These are phyloP conservation scores for Sula dactylatra DNA, from an alignment of 2,113 vertebrate species.

Conservation along the genomic window DNA sequence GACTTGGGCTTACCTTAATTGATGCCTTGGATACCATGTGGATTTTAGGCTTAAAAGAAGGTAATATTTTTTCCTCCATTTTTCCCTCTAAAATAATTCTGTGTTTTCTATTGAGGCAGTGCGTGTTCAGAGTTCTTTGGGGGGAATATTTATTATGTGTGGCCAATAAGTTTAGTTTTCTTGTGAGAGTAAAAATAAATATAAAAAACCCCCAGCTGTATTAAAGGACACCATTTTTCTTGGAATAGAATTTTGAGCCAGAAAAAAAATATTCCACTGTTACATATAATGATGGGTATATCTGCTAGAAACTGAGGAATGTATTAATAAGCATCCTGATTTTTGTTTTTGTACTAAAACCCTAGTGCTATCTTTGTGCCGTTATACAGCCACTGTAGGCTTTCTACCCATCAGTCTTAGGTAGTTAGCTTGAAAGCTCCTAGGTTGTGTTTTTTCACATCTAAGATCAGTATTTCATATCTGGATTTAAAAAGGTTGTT, in stretches of 20 bases:
- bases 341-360: not conserved
- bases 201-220: not conserved
- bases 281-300: not conserved
- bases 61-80: conserved; percentile 49
- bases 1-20: conserved; percentile 90
- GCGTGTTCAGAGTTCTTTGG: not conserved
- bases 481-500: not conserved
- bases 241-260: not conserved
- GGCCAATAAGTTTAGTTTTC: not conserved
- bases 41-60: conserved; percentile 92
- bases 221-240: not conserved
- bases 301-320: not conserved
- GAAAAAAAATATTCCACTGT: not conserved
- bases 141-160: not conserved
- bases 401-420: not conserved
- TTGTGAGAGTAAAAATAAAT: not conserved
- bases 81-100: not conserved
- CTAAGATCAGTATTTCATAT: not conserved
- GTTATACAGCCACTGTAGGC: not conserved
- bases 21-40: conserved; percentile 97
- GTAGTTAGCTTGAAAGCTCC: not conserved
- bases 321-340: not conserved
- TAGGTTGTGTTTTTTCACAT: not conserved
- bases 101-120: not conserved
- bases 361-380: not conserved